These are phyloP conservation scores for Zonitis immaculata DNA, from an alignment of 2,888 invertebrate species.

Conservation along the genomic window DNA sequence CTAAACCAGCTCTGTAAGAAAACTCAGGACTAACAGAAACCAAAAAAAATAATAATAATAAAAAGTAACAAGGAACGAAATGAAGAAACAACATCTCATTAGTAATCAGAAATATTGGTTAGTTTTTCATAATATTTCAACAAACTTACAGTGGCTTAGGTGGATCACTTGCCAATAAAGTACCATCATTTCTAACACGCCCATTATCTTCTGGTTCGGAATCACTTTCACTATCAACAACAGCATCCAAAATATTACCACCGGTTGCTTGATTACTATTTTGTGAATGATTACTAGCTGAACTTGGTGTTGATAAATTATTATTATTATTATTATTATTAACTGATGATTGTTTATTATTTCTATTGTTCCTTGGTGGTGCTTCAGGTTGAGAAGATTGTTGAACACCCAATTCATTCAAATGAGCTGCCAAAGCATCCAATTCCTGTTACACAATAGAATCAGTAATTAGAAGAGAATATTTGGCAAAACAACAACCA, in stretches of 20 bases:
- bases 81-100: no score
- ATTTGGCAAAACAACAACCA: background rate
- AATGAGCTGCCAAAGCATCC: conserved; percentile 92
- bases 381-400: conserved; percentile 59
- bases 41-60: conserved; percentile 19
- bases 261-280: conserved; percentile 25
- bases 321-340: conserved; percentile 40
- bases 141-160: conserved; percentile 89
- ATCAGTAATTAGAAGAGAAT: no score
- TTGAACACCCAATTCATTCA: conserved; percentile 84
- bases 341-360: conserved; percentile 39
- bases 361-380: conserved; percentile 61
- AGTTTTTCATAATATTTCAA: conserved; percentile 7
- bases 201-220: conserved; percentile 80
- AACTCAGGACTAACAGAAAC: conserved; percentile 67
- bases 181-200: conserved; percentile 84
- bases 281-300: conserved; percentile 38
- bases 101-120: no score
- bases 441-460: no score
- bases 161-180: conserved; percentile 91
- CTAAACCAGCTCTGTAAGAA: conserved; percentile 72
- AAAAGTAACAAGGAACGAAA: no score
- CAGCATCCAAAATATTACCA: conserved; percentile 60
- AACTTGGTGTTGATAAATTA: conserved; percentile 41
- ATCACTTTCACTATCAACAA: conserved; percentile 74